These are phyloP conservation scores for Cydia fagiglandana DNA, from an alignment of 1,140 invertebrate genomes.

Conservation along the genomic window DNA sequence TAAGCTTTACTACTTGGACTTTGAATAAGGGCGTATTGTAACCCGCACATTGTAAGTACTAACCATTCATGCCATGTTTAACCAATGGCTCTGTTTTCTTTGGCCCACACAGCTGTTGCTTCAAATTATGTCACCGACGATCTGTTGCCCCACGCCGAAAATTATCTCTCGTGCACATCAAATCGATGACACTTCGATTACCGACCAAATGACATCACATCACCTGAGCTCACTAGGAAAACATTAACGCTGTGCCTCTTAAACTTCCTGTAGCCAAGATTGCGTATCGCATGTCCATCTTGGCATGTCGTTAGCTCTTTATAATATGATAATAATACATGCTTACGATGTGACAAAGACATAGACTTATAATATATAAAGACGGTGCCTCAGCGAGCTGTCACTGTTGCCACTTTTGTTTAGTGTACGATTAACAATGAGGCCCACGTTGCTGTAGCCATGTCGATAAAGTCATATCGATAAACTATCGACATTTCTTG, in stretches of 20 bases:
- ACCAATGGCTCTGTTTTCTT: neutral
- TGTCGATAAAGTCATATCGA: too few relatives aligned
- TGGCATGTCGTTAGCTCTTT: neutral
- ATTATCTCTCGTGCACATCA: constrained; percentile 22
- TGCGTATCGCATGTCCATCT: constrained; percentile 23
- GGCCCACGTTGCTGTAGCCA: too few relatives aligned
- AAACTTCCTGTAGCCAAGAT: constrained; percentile 27
- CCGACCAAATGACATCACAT: constrained; percentile 29
- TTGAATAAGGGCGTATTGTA: neutral
- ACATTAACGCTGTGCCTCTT: neutral
- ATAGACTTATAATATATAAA: too few relatives aligned
- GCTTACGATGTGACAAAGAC: neutral
- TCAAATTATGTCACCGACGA: constrained; percentile 22
- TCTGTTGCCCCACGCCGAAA: constrained; percentile 22
- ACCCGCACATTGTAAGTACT: neutral
- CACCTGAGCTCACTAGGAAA: constrained; percentile 15
- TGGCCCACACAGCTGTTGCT: neutral
- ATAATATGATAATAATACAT: constrained; percentile 1
- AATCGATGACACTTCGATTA: constrained; percentile 29
- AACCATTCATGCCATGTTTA: neutral
- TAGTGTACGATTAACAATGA: too few relatives aligned
- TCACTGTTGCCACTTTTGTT: too few relatives aligned
- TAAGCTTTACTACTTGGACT: too few relatives aligned
- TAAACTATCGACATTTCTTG: too few relatives aligned
- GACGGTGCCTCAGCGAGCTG: too few relatives aligned